Evolutionary conservation across 2,888 invertebrate species (phyloP), one percentile per base, ranked within the genome.

Genomic region (Lymantria dispar): DNA sequence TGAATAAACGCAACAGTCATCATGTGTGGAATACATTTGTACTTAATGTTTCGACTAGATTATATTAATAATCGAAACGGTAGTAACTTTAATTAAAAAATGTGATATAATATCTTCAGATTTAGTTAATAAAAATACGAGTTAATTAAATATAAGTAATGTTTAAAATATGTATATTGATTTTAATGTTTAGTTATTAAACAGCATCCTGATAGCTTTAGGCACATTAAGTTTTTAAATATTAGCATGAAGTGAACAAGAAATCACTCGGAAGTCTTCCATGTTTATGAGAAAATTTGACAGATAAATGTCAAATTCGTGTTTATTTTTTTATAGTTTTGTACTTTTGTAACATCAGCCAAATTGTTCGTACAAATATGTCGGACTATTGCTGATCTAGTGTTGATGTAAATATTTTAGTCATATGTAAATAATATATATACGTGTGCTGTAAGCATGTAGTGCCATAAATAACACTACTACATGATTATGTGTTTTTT

Each of bases 401-500:
- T 70, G 70, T 65, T 61, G 58, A 62, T 63, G 72, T 69, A 65
- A 66, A 62, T 70, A 75, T 61, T 61, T 52, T 62, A 67, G 58
- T 49, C 70, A 75, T 66, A 57, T 84, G 80, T 83, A 82, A 72
- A 83, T 85, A 80, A 68, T 52, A 50, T 47, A 39, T 43, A 12
- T 46, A 48, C 41, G 46, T 78, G 78, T 89, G 89, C 88, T 91
- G 59, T 85, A 87, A 89, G 91, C 90, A 88, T 88, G 83, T 80
- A 83, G 90, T 91, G 91, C 91, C 91, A 91, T 91, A 87, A 80
- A 78, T 80, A 80, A 83, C 82, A 85, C 80, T 83, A 80, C 81
- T 83, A 76, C 72, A 75, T 76, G 74, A 82, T 76, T 81, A 80
- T 58, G 33, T 82, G 77, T 77, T 71, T 79, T 13, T 72, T 67